phyloP scores from a whole-genome alignment of 2,888 invertebrate genomes.

The Sinodicranocentrus sp. region DNA sequence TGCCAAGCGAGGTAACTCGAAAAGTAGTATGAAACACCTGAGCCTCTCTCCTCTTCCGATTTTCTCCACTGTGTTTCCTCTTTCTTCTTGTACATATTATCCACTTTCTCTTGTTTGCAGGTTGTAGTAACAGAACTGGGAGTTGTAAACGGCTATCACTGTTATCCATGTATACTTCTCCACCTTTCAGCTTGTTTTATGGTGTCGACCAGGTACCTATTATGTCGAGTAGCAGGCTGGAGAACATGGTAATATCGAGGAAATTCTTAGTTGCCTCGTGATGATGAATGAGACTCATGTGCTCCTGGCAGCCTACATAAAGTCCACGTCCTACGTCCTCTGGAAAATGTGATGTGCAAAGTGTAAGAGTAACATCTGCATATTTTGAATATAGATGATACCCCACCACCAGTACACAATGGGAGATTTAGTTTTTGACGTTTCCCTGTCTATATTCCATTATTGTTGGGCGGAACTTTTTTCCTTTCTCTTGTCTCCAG shows the following conservation, averaged over 20 bases:
- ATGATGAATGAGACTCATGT: slow-evolving; percentile 56
- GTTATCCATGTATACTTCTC: too few relatives aligned
- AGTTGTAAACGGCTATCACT: neutral
- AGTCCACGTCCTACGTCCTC: slow-evolving; percentile 41
- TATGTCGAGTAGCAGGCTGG: too few relatives aligned
- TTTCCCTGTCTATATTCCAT: neutral
- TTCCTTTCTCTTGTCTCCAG: too few relatives aligned
- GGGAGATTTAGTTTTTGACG: neutral
- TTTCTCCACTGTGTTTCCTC: neutral
- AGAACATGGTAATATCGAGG: neutral
- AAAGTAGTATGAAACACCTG: slow-evolving; percentile 46
- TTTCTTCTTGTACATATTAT: neutral
- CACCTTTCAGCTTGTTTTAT: too few relatives aligned
- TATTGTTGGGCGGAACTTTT: too few relatives aligned
- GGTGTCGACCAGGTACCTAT: too few relatives aligned
- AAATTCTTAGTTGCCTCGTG: neutral
- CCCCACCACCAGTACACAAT: neutral
- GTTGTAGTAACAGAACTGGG: neutral
- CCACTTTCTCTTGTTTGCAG: neutral
- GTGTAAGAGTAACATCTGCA: slow-evolving; percentile 4
- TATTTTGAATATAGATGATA: slow-evolving; percentile 21
- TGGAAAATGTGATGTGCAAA: slow-evolving; percentile 21
- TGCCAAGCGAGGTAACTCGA: neutral
- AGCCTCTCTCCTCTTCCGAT: slow-evolving; percentile 7
- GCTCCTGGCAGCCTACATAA: slow-evolving; percentile 51